Evolutionary conservation across 1,140 invertebrate genomes (phyloP).

Genomic region (Acarapis woodi): DNA sequence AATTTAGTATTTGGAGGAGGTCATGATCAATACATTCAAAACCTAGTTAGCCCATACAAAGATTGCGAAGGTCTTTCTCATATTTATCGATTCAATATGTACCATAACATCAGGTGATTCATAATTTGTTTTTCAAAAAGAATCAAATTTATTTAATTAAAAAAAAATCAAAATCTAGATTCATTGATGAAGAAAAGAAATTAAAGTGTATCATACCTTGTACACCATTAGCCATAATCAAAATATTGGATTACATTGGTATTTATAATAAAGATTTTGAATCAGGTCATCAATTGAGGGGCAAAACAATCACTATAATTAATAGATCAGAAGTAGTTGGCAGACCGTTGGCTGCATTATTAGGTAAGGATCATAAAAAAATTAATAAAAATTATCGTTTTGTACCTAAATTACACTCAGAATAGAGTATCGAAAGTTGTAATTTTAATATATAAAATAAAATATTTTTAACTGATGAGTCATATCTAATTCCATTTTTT

Average conservation of each 20-base stretch:
- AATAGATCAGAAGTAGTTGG: conserved; percentile 10
- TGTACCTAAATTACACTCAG: too few relatives aligned
- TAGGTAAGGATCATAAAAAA: conserved; percentile 8
- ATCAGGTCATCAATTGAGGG: conserved; percentile 9
- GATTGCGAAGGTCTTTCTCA: conserved; percentile 9
- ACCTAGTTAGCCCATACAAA: conserved; percentile 9
- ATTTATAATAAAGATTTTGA: conserved; percentile 5
- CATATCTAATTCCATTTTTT: too few relatives aligned
- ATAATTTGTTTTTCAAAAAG: background rate
- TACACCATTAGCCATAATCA: conserved; percentile 10
- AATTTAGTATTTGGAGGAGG: conserved; percentile 10
- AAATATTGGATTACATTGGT: conserved; percentile 6
- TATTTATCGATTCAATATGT: conserved; percentile 10
- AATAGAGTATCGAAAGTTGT: too few relatives aligned
- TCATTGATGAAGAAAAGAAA: conserved; percentile 5
- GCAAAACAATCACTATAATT: conserved; percentile 9
- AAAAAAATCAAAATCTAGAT: background rate
- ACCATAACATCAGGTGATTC: conserved; percentile 5
- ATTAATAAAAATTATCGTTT: too few relatives aligned
- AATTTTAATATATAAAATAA: too few relatives aligned
- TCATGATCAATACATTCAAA: conserved; percentile 10
- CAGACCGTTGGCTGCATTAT: conserved; percentile 7
- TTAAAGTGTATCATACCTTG: conserved; percentile 9
- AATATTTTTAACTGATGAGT: too few relatives aligned
- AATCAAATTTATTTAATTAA: background rate